These are phyloP conservation scores for Chloroceryle aenea DNA, from an alignment of 2,113 vertebrate genomes.

Conservation along the genomic window DNA sequence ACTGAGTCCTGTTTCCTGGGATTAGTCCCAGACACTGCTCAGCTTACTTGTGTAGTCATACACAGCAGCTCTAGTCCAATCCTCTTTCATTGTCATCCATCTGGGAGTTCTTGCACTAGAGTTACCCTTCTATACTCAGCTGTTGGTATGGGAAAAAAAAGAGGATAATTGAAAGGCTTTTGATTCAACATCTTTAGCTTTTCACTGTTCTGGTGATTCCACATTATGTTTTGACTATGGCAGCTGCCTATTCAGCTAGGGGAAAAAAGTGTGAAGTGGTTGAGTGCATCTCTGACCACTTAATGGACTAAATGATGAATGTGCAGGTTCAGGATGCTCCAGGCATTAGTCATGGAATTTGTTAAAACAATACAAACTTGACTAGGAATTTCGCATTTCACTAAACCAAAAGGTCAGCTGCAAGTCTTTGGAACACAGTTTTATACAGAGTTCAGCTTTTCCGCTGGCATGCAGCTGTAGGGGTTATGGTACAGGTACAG, in stretches of 20 bases:
- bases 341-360: not conserved
- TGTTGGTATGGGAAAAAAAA: not conserved
- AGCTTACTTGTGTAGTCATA: not conserved
- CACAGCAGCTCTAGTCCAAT: not conserved
- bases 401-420: not conserved
- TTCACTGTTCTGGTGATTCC: not conserved
- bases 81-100: not conserved
- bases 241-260: not conserved
- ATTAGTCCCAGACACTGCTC: not conserved
- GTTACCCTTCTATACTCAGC: not conserved
- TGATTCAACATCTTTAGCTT: not conserved
- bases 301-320: not conserved
- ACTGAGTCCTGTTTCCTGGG: not conserved
- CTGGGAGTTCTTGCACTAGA: not conserved
- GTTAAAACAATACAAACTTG: not conserved
- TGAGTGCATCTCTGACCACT: not conserved
- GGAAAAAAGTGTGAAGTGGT: not conserved
- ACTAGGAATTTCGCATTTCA: not conserved
- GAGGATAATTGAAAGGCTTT: not conserved
- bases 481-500: not conserved
- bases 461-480: not conserved
- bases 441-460: not conserved
- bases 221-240: accelerated
- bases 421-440: not conserved
- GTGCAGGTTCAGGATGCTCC: not conserved